Conservation (phyloP, 2,113 vertebrate species). For the Malurus elegans region DNA sequence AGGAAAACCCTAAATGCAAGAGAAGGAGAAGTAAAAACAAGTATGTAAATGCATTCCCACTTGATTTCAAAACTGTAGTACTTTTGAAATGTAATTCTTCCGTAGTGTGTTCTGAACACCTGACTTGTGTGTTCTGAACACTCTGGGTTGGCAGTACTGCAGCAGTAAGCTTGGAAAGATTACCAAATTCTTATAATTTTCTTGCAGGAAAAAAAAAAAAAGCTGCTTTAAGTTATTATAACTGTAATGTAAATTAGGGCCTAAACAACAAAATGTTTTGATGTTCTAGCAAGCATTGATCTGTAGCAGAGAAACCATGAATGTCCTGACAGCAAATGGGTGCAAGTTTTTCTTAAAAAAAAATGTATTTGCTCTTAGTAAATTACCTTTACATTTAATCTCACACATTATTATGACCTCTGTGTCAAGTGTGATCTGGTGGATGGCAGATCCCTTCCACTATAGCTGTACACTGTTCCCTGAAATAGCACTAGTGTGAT, state of each 20-base stretch:
- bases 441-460: background rate
- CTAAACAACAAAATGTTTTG: background rate
- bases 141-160: background rate
- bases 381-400: background rate
- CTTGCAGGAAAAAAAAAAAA: background rate
- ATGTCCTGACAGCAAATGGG: background rate
- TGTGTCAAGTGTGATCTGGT: background rate
- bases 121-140: background rate
- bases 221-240: background rate
- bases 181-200: background rate
- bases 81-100: slow-evolving; percentile 15
- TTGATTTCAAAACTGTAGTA: slow-evolving; percentile 36
- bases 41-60: background rate
- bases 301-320: background rate
- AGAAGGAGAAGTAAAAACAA: slow-evolving; percentile 59
- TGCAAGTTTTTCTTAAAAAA: background rate
- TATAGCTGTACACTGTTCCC: background rate
- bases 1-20: slow-evolving; percentile 44
- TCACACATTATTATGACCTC: background rate
- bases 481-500: slow-evolving; percentile 49
- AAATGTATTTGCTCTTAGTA: background rate
- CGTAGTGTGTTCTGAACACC: background rate
- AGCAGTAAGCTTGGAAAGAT: background rate
- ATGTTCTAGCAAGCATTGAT: background rate
- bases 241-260: background rate